Percentiles rank a stretch among this genome's conserved stretches.
Evolutionary conservation across 2,797 vertebrate species (phyloP).

Genomic region (Rhincodon typus): DNA sequence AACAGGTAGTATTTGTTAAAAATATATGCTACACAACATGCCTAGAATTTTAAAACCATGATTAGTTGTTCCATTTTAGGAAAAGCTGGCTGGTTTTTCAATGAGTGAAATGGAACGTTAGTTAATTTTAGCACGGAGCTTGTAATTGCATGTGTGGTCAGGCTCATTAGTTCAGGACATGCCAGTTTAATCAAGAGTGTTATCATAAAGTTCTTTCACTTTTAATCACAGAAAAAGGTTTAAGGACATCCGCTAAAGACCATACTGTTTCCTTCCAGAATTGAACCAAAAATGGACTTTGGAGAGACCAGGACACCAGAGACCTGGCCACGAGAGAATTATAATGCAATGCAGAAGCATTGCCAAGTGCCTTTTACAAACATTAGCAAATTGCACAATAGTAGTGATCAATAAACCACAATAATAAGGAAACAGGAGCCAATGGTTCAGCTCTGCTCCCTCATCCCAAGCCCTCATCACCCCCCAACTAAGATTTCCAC

Average conservation of each 20-base stretch:
- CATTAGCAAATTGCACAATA: neutral
- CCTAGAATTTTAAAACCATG: neutral
- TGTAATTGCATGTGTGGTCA: neutral
- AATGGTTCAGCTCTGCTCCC: neutral
- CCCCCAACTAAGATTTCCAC: no score
- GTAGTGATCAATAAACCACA: neutral
- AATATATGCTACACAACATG: neutral
- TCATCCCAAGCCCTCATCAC: neutral
- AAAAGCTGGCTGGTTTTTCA: neutral
- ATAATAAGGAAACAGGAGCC: neutral
- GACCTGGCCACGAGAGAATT: neutral
- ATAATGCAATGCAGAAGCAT: neutral
- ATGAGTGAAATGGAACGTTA: slow-evolving; percentile 28
- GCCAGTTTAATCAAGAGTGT: neutral
- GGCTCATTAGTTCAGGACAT: neutral
- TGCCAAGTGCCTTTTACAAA: neutral
- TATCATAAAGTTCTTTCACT: neutral
- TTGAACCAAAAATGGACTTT: neutral
- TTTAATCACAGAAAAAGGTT: neutral
- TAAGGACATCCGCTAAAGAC: neutral
- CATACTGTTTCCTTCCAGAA: neutral
- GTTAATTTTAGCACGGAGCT: neutral
- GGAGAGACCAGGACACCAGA: neutral
- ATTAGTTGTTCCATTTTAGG: neutral
- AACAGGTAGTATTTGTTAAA: neutral